Evolutionary conservation across 2,888 invertebrate species (phyloP).

Genomic region (Melanotus villosus): DNA sequence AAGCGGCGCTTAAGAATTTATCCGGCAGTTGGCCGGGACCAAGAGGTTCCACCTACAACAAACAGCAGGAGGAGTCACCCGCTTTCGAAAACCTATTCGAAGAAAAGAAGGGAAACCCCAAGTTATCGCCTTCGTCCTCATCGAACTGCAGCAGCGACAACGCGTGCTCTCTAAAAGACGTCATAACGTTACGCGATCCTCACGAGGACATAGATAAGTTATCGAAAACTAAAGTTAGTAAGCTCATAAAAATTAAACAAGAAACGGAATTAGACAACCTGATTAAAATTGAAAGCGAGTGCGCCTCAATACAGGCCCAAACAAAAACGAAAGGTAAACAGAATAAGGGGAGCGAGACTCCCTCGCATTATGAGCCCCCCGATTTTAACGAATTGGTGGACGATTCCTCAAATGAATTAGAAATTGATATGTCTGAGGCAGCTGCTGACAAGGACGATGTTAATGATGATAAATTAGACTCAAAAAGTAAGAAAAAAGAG

Average conservation of each 20-base stretch:
- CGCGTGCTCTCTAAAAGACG: conserved; percentile 78
- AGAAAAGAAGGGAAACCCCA: conserved; percentile 80
- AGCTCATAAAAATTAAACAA: conserved; percentile 60
- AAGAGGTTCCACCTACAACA: conserved; percentile 75
- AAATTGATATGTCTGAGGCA: conserved; percentile 84
- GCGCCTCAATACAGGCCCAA: conserved; percentile 67
- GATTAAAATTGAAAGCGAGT: conserved; percentile 70
- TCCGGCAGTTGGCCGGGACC: conserved; percentile 89
- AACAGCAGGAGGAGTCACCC: conserved; percentile 82
- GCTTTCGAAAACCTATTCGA: conserved; percentile 89
- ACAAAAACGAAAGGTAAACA: conserved; percentile 57
- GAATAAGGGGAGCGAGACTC: conserved; percentile 62
- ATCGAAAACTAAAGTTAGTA: conserved; percentile 53
- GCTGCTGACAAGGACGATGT: conserved; percentile 76
- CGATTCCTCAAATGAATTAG: conserved; percentile 83
- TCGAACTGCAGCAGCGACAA: conserved; percentile 72
- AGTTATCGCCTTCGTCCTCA: conserved; percentile 76
- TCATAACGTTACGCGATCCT: conserved; percentile 70
- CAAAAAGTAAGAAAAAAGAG: conserved; percentile 68
- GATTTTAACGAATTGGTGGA: conserved; percentile 85
- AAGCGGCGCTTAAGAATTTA: conserved; percentile 88
- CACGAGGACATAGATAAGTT: conserved; percentile 60
- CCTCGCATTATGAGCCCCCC: conserved; percentile 76
- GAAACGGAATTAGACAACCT: conserved; percentile 54
- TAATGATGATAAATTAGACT: conserved; percentile 69